Percentiles rank a stretch among this genome's conserved stretches.
These are phyloP conservation scores for Characodon lateralis DNA, from an alignment of 2,797 vertebrate genomes.

Conservation along the genomic window DNA sequence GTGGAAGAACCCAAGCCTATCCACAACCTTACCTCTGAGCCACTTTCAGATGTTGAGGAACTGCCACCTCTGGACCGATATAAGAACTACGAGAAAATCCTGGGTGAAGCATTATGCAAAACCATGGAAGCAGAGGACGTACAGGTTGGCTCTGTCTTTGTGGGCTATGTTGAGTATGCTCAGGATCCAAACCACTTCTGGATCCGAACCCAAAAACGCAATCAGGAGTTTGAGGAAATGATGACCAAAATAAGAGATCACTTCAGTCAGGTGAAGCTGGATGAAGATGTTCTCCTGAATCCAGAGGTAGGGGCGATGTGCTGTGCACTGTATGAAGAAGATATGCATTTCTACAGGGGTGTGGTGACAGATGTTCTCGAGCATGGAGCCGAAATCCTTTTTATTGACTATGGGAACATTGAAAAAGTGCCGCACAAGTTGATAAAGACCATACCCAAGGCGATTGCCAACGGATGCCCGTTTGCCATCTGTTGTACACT, in stretches of 20 bases:
- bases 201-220: conserved; percentile 82
- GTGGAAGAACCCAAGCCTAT: conserved; percentile 19
- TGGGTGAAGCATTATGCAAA: conserved; percentile 34
- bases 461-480: conserved; percentile 79
- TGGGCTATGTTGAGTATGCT: conserved; percentile 82
- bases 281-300: conserved; percentile 82
- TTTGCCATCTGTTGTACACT: conserved; percentile 89
- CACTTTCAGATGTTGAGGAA: conserved; percentile 1
- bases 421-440: conserved; percentile 84
- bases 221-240: conserved; percentile 84
- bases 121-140: conserved; percentile 73
- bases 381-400: conserved; percentile 81
- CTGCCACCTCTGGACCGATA: conserved; percentile 3
- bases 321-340: conserved; percentile 87
- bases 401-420: conserved; percentile 92
- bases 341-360: conserved; percentile 87
- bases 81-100: conserved; percentile 46
- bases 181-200: conserved; percentile 89
- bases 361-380: conserved; percentile 79
- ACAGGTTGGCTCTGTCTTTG: conserved; percentile 68
- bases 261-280: conserved; percentile 76
- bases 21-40: conserved; percentile 10
- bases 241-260: conserved; percentile 77
- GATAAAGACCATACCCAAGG: conserved; percentile 86
- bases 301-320: conserved; percentile 85